Base-by-base conservation (phyloP, 2,888 invertebrate genomes). In the Podotricha telesiphe region DNA sequence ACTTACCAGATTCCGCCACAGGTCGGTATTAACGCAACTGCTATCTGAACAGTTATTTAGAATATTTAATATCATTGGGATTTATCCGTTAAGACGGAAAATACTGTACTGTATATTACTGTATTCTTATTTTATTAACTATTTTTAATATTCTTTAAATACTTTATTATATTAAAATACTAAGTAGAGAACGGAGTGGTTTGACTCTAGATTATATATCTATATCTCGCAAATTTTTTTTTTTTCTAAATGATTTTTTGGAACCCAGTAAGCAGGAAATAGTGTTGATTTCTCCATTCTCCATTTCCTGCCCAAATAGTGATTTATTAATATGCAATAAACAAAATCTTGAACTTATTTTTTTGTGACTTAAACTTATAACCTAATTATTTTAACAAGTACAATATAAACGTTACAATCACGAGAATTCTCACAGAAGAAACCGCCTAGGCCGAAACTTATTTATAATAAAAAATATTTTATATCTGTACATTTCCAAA, bases 21-120 rank as follows among this genome's bases (percentile, higher is more conserved):
- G 40, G 22, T 53, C n/a, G 70, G 56, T 34, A 62, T 67, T 51
- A 63, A 48, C 56, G 28, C 22, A 28, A 50, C 58, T 37, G 65
- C 59, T 40, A 64, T 70, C 61, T 65, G 13, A 28, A 59, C 45
- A 64, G 70, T 53, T 61, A 70, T 68, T 68, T 68, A 22, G 64
- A 70, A 68, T 70, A 68, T 70, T 70, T 68, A 70, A 68, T 70
- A 65, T 55, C 48, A 48, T 53, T 53, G 64, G 59, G 70, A 55
- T 51, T 65, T 69, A 69, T 61, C 65, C 42, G 53, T 13, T 48
- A 47, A 48, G 28, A 5, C 47, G 61, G 48, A 13, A 48, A 62
- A 48, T 62, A 62, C 48, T 62, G n/a, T n/a, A 17, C 10, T 17
- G 47, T 62, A 42, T 45, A 40, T 20, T n/a, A n/a, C n/a, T 22